These are phyloP conservation scores for Aegypius monachus DNA, from an alignment of 2,113 vertebrate genomes.

Conservation along the genomic window DNA sequence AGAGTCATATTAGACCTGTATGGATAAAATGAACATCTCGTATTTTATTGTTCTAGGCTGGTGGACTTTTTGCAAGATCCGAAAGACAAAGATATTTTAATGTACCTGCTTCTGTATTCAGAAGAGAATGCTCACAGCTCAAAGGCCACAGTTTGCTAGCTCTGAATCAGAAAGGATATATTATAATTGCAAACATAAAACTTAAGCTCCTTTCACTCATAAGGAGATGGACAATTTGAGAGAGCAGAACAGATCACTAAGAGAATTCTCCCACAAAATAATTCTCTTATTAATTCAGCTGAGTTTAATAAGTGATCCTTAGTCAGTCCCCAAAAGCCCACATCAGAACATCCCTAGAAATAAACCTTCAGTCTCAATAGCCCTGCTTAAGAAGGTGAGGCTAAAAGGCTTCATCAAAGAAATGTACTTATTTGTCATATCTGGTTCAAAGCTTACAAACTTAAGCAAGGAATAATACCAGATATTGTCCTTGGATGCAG, in stretches of 20 bases:
- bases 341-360: slow-evolving; percentile 25
- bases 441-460: neutral
- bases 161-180: slow-evolving; percentile 41
- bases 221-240: slow-evolving; percentile 40
- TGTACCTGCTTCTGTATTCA: slow-evolving; percentile 37
- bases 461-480: neutral
- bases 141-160: slow-evolving; percentile 32
- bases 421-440: neutral
- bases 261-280: slow-evolving; percentile 44
- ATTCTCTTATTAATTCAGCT: slow-evolving; percentile 44
- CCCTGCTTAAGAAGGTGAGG: neutral
- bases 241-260: neutral
- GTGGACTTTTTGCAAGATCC: neutral
- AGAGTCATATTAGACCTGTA: neutral
- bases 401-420: neutral
- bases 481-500: neutral
- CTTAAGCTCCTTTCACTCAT: slow-evolving; percentile 39
- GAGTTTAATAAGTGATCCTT: slow-evolving; percentile 30
- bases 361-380: slow-evolving; percentile 25
- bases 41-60: neutral
- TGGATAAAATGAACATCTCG: neutral
- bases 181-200: slow-evolving; percentile 53
- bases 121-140: slow-evolving; percentile 21
- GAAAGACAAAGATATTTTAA: slow-evolving; percentile 22
- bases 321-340: slow-evolving; percentile 10